phyloP scores from a whole-genome alignment of 2,797 vertebrate genomes.

The Hydrophis major region DNA sequence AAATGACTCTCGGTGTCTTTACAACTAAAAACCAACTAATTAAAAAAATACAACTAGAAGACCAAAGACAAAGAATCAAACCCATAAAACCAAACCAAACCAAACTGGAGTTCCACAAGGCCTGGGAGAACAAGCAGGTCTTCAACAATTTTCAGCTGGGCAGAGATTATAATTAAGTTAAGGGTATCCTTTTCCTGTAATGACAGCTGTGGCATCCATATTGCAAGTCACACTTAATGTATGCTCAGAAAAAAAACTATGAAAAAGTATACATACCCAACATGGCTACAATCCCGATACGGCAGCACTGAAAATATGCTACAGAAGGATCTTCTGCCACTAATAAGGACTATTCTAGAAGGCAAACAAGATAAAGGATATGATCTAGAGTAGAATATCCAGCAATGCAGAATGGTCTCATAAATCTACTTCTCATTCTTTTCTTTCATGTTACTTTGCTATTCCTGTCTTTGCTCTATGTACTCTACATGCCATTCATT shows the following conservation, averaged over 20 bases:
- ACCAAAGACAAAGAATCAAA: not conserved
- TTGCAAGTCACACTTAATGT: not conserved
- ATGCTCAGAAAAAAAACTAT: not conserved
- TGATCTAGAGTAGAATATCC: conserved; percentile 53
- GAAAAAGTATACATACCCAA: conserved; percentile 90
- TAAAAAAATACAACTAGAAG: not conserved
- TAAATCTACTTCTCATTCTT: not conserved
- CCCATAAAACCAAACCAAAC: not conserved
- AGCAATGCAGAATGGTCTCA: conserved; percentile 36
- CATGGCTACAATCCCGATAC: conserved; percentile 96
- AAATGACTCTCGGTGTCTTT: not conserved
- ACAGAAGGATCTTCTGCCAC: conserved; percentile 99
- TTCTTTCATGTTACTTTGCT: not conserved
- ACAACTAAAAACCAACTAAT: not conserved
- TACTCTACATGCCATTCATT: not conserved
- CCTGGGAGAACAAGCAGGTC: not conserved
- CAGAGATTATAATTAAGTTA: not conserved
- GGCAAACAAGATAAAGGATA: conserved; percentile 76
- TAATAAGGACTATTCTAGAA: conserved; percentile 99
- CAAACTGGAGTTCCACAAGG: not conserved
- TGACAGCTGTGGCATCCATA: not conserved
- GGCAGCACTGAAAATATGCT: conserved; percentile 99
- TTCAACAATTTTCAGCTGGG: not conserved
- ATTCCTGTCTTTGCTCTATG: not conserved
- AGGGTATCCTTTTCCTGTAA: not conserved